phyloP scores from a whole-genome alignment of 2,888 invertebrate genomes.

The Epinotia brunnichana region DNA sequence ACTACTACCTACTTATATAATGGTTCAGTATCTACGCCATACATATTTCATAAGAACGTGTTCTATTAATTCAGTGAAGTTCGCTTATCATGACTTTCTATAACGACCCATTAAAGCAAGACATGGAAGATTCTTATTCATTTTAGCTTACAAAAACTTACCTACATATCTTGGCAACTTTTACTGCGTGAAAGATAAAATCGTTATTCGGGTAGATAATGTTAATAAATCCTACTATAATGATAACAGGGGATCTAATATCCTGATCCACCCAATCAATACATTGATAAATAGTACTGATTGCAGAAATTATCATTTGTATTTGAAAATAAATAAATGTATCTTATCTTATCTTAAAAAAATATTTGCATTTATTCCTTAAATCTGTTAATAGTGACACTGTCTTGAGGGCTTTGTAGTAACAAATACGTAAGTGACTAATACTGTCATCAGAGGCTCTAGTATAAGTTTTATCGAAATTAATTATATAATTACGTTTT shows the following conservation, averaged over 20 bases:
- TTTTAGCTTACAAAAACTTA: too few species aligned
- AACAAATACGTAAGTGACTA: too few species aligned
- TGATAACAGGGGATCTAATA: conserved; percentile 1
- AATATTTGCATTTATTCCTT: not conserved
- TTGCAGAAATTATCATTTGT: conserved; percentile 23
- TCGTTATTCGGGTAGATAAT: not conserved
- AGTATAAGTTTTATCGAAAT: too few species aligned
- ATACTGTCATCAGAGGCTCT: too few species aligned
- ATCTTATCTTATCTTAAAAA: too few species aligned
- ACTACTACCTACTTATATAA: not conserved
- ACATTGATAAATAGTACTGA: conserved; percentile 19
- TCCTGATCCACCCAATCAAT: conserved; percentile 22
- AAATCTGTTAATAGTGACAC: conserved; percentile 16
- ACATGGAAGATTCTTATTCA: conserved; percentile 8
- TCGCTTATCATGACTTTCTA: conserved; percentile 23
- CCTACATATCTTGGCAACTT: not conserved
- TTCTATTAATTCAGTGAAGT: conserved; percentile 12
- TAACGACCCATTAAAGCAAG: conserved; percentile 37
- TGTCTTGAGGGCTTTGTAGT: not conserved
- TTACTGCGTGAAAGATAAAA: not conserved
- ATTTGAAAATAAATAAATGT: too few species aligned
- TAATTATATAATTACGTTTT: too few species aligned
- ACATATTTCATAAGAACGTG: conserved; percentile 9
- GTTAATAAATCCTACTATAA: not conserved
- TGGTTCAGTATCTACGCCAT: not conserved